Conservation (phyloP, 2,888 invertebrate species). For the Herminia tarsipennalis region DNA sequence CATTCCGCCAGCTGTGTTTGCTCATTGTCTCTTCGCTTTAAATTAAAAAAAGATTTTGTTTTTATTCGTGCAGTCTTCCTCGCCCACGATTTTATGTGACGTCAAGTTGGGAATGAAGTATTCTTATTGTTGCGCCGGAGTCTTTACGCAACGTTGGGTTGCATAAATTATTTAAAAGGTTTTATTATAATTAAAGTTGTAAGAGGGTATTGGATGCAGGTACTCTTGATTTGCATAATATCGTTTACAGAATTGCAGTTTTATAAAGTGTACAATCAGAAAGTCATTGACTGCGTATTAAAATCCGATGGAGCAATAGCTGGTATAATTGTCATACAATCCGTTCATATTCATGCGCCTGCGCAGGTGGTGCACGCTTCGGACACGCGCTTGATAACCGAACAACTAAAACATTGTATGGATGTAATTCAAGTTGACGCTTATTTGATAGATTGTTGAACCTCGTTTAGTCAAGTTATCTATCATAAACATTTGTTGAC, state of each 20-base stretch:
- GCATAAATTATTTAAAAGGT: slow-evolving; percentile 74
- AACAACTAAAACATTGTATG: slow-evolving; percentile 29
- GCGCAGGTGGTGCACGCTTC: slow-evolving; percentile 51
- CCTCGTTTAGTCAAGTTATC: slow-evolving; percentile 1
- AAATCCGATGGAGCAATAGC: slow-evolving; percentile 26
- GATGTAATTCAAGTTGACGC: slow-evolving; percentile 8
- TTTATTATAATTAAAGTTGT: slow-evolving; percentile 72
- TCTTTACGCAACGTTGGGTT: slow-evolving; percentile 75
- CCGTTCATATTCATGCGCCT: slow-evolving; percentile 50
- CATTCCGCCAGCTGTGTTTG: slow-evolving; percentile 83
- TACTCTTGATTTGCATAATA: slow-evolving; percentile 44
- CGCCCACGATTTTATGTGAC: slow-evolving; percentile 83
- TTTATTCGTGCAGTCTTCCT: slow-evolving; percentile 73
- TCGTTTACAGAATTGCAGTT: slow-evolving; percentile 30
- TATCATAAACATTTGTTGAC: not conserved
- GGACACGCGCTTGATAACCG: slow-evolving; percentile 55
- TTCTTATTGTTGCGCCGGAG: slow-evolving; percentile 72
- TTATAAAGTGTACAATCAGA: slow-evolving; percentile 33
- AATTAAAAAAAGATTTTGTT: slow-evolving; percentile 77
- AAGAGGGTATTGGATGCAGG: slow-evolving; percentile 39
- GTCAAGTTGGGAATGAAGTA: slow-evolving; percentile 81
- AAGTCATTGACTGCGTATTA: slow-evolving; percentile 45
- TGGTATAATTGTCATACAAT: slow-evolving; percentile 40
- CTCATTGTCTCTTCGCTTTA: slow-evolving; percentile 81
- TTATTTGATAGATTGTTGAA: slow-evolving; percentile 16